Conservation (phyloP, 2,797 vertebrate species). For the Siniperca obscura region DNA sequence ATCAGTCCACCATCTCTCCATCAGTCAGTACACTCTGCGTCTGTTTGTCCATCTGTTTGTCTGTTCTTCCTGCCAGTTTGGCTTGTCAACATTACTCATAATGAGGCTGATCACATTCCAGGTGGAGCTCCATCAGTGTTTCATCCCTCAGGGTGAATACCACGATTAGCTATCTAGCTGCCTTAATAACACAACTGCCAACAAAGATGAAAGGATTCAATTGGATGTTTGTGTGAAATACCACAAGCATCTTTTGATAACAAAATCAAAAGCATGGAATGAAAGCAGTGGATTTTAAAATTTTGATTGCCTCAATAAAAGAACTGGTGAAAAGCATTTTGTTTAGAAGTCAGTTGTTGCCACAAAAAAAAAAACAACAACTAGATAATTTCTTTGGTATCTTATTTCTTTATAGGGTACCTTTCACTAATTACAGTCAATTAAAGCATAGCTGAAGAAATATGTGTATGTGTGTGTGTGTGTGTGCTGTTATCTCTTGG, state of each 20-base stretch:
- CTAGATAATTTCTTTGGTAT: constrained; percentile 7
- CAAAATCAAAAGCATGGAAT: constrained; percentile 17
- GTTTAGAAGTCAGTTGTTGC: constrained; percentile 6
- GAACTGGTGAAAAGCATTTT: neutral
- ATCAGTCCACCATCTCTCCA: constrained; percentile 3
- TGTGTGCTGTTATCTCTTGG: constrained; percentile 13
- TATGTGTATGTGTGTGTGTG: constrained; percentile 1
- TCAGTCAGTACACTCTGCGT: constrained; percentile 32
- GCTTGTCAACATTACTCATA: constrained; percentile 36
- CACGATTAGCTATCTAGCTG: neutral
- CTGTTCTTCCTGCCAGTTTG: constrained; percentile 25
- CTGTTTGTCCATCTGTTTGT: constrained; percentile 44
- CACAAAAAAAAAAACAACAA: constrained; percentile 5
- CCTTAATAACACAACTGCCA: constrained; percentile 23
- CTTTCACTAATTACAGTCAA: constrained; percentile 30
- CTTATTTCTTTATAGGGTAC: constrained; percentile 2
- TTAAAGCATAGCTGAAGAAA: constrained; percentile 33
- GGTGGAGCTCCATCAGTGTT: constrained; percentile 45
- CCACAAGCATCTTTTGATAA: constrained; percentile 5
- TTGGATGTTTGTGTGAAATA: constrained; percentile 8
- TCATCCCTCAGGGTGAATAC: constrained; percentile 26
- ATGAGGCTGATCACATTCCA: constrained; percentile 53
- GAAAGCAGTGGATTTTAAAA: neutral
- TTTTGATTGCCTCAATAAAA: neutral
- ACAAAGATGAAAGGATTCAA: constrained; percentile 2